Percentiles rank a stretch among this genome's conserved stretches.
Conservation (phyloP, 2,797 vertebrate genomes). For the Orestias chungarensis region DNA sequence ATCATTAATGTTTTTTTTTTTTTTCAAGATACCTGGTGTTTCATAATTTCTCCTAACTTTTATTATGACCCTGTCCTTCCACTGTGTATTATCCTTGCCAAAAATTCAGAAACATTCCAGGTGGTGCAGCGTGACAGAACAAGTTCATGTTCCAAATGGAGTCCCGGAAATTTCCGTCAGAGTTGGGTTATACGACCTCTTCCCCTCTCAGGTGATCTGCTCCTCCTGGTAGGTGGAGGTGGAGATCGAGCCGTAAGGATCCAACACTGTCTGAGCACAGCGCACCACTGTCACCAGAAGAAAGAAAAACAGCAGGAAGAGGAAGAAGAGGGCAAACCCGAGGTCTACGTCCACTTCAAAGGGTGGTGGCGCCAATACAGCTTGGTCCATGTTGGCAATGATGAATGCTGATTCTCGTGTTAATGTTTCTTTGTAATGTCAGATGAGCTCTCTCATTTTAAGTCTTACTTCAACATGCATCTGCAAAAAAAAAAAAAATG, state of each 20-base stretch:
- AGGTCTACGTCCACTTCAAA: slow-evolving; percentile 83
- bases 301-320: slow-evolving; percentile 81
- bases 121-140: not conserved
- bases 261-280: slow-evolving; percentile 82
- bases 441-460: slow-evolving; percentile 14
- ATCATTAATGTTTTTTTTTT: too few relatives aligned
- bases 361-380: slow-evolving; percentile 18
- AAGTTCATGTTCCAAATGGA: not conserved
- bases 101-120: not conserved
- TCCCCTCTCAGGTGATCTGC: slow-evolving; percentile 76
- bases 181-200: not conserved
- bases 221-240: slow-evolving; percentile 86
- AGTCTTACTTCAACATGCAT: not conserved
- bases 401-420: not conserved
- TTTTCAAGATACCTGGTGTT: not conserved
- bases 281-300: slow-evolving; percentile 80
- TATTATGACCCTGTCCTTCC: not conserved
- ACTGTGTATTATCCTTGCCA: not conserved
- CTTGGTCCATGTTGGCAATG: slow-evolving; percentile 69
- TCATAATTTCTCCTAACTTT: not conserved
- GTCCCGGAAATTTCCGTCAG: not conserved
- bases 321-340: slow-evolving; percentile 84
- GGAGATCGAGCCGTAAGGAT: slow-evolving; percentile 83
- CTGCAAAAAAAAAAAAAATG: slow-evolving; percentile 10
- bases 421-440: slow-evolving; percentile 2